Evolutionary conservation across 2,797 vertebrate genomes (phyloP), one percentile per base, ranked within the genome.

Genomic region (Botia kubotai): DNA sequence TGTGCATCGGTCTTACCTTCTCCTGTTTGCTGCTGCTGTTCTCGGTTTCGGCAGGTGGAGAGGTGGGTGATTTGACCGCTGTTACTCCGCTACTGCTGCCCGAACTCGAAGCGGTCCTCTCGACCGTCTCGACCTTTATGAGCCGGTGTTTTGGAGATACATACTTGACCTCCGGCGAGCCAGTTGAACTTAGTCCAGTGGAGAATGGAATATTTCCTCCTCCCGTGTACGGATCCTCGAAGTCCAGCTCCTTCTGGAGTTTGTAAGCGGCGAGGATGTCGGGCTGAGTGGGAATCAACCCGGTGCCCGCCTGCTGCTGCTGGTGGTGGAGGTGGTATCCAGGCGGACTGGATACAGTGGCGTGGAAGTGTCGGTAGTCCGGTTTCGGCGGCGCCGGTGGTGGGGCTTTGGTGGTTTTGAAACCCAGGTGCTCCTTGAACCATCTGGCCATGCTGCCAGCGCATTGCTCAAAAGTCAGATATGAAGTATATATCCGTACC

Each of bases 401-500:
- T 57, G 94, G 90, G 72, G 95, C 92, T 93, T 97, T 97, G 93
- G 94, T 91, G 91, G 96, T 96, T 93, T 96, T 96, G 95, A 98
- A 98, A 92, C 96, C 96, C 78, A 98, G 94, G 92, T 97, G 96
- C 90, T 98, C 97, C 93, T 96, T 97, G 91, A 98, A 95, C 97
- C 97, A 98, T 94, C 94, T 97, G 92, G 97, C 97, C 94, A 98
- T 97, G 88, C 93, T 96, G 89, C 95, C 95, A 92, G 95, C 92
- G 93, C 95, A 96, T 96, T 91, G 92, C 96, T 94, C 90, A 91
- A 87, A 91, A 90, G 90, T 94, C 92, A 79, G 86, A 81, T 82
- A 87, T 43, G 46, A 55, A 19, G 39, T 46, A 6, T 29, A 55
- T 55, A 52, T 72, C 69, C 69, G 69, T 72, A 72, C 77, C 69